Conservation (phyloP, 2,888 invertebrate species). For the Sesamia inferens region DNA sequence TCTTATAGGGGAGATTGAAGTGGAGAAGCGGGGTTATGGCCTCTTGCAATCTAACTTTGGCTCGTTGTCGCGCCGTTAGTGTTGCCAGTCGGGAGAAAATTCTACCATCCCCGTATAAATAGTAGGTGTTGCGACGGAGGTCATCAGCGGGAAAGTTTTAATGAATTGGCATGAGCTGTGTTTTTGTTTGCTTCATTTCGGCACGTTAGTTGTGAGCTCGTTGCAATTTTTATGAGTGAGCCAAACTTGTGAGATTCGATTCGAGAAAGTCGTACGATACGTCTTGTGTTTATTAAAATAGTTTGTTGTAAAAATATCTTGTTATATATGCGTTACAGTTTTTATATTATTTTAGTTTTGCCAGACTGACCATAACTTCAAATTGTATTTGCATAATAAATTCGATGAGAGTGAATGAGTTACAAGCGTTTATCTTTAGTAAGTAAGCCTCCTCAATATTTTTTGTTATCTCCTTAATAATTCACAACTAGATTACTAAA, state of each 20-base stretch:
- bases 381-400: neutral
- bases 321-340: neutral
- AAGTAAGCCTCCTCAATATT: too few relatives aligned
- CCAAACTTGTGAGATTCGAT: constrained; percentile 59
- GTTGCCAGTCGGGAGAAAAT: constrained; percentile 73
- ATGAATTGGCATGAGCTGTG: constrained; percentile 79
- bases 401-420: neutral
- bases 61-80: constrained; percentile 82
- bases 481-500: neutral
- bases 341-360: constrained; percentile 11
- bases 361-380: constrained; percentile 9
- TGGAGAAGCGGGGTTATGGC: constrained; percentile 69
- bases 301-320: constrained; percentile 34
- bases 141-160: constrained; percentile 82
- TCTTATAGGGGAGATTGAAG: constrained; percentile 71
- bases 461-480: neutral
- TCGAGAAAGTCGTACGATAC: constrained; percentile 47
- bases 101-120: constrained; percentile 74
- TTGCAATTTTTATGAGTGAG: constrained; percentile 66
- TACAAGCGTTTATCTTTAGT: neutral
- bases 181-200: constrained; percentile 69
- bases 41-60: constrained; percentile 84
- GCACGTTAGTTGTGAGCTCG: constrained; percentile 64
- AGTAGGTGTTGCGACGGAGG: constrained; percentile 71
- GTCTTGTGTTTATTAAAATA: constrained; percentile 62